Evolutionary conservation across 2,888 invertebrate genomes (phyloP).

Genomic region (Sesia bembeciformis): DNA sequence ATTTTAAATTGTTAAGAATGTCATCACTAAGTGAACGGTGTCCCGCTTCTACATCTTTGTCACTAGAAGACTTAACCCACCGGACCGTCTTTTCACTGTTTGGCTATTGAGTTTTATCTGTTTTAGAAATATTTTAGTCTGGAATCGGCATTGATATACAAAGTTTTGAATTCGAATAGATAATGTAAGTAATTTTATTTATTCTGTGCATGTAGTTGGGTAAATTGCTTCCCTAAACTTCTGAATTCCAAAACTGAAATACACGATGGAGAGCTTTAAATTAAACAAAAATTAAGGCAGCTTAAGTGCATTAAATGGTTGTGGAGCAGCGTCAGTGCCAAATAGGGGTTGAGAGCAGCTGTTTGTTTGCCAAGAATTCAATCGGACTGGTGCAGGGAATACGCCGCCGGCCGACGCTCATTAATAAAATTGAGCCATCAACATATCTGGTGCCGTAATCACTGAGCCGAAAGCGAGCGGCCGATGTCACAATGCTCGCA

Average conservation of each 20-base stretch:
- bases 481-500: conserved; percentile 13
- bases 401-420: conserved; percentile 28
- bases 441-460: conserved; percentile 32
- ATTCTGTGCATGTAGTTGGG: not conserved
- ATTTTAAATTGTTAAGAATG: too few relatives aligned
- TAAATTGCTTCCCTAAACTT: too few relatives aligned
- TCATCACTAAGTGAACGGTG: too few relatives aligned
- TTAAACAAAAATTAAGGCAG: not conserved
- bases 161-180: not conserved
- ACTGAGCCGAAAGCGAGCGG: conserved; percentile 1
- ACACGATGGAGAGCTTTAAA: not conserved
- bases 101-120: too few relatives aligned
- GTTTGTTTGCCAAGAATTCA: conserved; percentile 52
- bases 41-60: too few relatives aligned
- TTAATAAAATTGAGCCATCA: conserved; percentile 38
- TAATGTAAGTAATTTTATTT: not conserved
- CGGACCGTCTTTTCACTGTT: too few relatives aligned
- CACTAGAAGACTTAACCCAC: too few relatives aligned
- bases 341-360: conserved; percentile 10
- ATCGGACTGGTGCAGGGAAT: conserved; percentile 17
- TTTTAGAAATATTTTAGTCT: too few relatives aligned
- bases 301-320: not conserved
- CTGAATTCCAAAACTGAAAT: not conserved
- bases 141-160: too few relatives aligned
- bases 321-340: conserved; percentile 4